Evolutionary conservation across 2,888 invertebrate genomes (phyloP).

Genomic region (Dioctria rufipes): DNA sequence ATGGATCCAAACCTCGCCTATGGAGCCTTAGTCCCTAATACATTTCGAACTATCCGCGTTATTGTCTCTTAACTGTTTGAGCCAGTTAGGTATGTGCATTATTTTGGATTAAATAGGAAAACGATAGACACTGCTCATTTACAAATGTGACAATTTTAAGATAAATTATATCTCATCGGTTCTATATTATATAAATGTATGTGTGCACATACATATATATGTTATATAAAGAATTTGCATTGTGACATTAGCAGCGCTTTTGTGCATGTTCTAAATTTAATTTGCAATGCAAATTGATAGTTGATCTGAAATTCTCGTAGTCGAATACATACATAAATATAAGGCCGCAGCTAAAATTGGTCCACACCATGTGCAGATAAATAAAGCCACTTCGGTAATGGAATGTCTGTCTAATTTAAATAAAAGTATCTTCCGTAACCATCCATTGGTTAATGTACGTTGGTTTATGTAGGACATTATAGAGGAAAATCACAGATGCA

Average conservation of each 20-base stretch:
- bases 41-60: too few relatives aligned
- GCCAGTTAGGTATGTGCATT: too few relatives aligned
- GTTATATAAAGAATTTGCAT: conserved; percentile 8
- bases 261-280: conserved; percentile 45
- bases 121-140: too few relatives aligned
- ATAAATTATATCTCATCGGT: conserved; percentile 3
- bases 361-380: conserved; percentile 19
- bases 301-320: background rate
- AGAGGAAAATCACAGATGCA: too few relatives aligned
- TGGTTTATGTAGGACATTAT: too few relatives aligned
- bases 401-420: conserved; percentile 1
- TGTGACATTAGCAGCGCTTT: conserved; percentile 36
- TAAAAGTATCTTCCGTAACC: background rate
- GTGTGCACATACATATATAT: too few relatives aligned
- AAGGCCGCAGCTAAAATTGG: conserved; percentile 9
- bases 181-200: too few relatives aligned
- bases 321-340: background rate
- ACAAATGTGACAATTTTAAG: background rate
- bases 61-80: too few relatives aligned
- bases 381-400: background rate
- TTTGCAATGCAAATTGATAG: conserved; percentile 39
- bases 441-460: background rate
- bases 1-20: too few relatives aligned
- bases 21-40: too few relatives aligned
- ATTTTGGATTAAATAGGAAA: too few relatives aligned